Evolutionary conservation across 1,140 invertebrate species (phyloP).

Genomic region (Drosophila nebulosa): DNA sequence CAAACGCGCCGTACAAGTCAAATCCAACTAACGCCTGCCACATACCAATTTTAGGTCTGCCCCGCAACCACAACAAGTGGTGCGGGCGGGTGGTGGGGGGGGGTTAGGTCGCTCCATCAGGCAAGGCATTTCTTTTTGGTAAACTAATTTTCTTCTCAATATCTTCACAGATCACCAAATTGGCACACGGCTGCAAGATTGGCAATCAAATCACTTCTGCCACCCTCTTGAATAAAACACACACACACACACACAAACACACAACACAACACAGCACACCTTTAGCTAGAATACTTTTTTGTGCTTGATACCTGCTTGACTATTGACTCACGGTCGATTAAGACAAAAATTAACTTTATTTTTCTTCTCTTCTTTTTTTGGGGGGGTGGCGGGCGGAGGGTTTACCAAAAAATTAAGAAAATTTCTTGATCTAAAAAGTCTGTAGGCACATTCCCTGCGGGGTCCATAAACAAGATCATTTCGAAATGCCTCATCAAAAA

Average conservation of each 20-base stretch:
- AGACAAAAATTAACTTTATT: slow-evolving; percentile 40
- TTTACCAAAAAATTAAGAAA: slow-evolving; percentile 7
- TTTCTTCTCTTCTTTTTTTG: background rate
- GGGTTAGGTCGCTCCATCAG: no score
- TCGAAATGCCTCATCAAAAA: slow-evolving; percentile 71
- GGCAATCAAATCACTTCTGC: slow-evolving; percentile 59
- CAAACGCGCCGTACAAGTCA: slow-evolving; percentile 31
- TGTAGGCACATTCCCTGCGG: slow-evolving; percentile 27
- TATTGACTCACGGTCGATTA: slow-evolving; percentile 69
- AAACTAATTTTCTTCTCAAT: slow-evolving; percentile 80
- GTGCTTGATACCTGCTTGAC: slow-evolving; percentile 57
- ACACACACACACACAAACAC: no score
- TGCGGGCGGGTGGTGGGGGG: background rate
- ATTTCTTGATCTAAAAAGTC: slow-evolving; percentile 34
- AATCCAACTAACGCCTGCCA: slow-evolving; percentile 75
- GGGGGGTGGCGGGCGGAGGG: no score
- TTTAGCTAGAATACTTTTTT: background rate
- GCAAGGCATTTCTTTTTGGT: slow-evolving; percentile 28
- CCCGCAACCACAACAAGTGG: slow-evolving; percentile 38
- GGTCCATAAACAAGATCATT: slow-evolving; percentile 60
- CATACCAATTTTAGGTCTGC: slow-evolving; percentile 67
- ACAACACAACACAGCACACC: slow-evolving; percentile 8
- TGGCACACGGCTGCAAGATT: slow-evolving; percentile 74
- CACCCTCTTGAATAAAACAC: no score
- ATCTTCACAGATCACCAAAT: slow-evolving; percentile 81